Conservation (phyloP, 2,797 vertebrate species). For the Leptodactylus fallax region DNA sequence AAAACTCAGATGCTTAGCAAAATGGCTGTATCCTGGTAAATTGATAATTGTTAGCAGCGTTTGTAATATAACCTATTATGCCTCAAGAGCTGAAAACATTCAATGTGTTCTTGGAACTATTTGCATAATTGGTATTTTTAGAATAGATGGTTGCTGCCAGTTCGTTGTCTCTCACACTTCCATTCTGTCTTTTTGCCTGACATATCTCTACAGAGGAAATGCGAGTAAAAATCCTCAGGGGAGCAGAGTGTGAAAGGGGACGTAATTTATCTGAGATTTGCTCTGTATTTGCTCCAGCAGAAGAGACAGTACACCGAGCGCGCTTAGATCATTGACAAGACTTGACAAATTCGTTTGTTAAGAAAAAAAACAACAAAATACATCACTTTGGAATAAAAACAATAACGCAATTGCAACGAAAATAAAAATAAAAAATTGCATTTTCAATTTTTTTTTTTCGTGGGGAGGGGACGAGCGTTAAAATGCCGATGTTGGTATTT, state of each 20-base stretch:
- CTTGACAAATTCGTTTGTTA: conserved; percentile 63
- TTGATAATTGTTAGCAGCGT: conserved; percentile 63
- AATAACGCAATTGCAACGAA: conserved; percentile 44
- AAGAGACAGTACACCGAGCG: conserved; percentile 57
- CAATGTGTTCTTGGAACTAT: conserved; percentile 63
- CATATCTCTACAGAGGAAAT: conserved; percentile 64
- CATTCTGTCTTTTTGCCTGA: conserved; percentile 62
- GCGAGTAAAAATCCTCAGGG: conserved; percentile 62
- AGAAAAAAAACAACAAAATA: conserved; percentile 61
- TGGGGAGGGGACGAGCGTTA: background rate
- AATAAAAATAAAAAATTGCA: conserved; percentile 26
- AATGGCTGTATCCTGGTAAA: conserved; percentile 62
- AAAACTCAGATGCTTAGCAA: conserved; percentile 60
- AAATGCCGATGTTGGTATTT: conserved; percentile 28
- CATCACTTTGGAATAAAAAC: conserved; percentile 45
- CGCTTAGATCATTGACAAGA: conserved; percentile 64
- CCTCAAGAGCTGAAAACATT: conserved; percentile 62
- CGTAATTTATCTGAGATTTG: conserved; percentile 64
- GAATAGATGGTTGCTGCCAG: conserved; percentile 61
- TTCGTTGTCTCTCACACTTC: conserved; percentile 62
- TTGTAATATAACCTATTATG: conserved; percentile 64
- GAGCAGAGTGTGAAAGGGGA: conserved; percentile 59
- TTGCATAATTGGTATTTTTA: conserved; percentile 65
- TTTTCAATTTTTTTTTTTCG: background rate
- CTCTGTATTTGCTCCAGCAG: conserved; percentile 57